Evolutionary conservation across 2,888 invertebrate species (phyloP).

Genomic region (Ochropacha duplaris): DNA sequence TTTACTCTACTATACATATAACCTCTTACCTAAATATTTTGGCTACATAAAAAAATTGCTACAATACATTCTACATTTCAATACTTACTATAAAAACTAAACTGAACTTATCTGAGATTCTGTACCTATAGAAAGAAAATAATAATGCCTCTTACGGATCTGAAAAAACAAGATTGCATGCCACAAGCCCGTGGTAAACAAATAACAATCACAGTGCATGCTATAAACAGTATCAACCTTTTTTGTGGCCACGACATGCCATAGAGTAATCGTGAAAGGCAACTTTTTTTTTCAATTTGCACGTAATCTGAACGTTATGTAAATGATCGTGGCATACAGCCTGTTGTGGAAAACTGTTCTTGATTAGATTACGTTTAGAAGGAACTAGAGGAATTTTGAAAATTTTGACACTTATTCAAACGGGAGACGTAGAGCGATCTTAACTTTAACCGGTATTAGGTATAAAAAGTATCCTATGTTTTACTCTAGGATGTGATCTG

Average conservation of each 20-base stretch:
- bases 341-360: constrained; percentile 4
- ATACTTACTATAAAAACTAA: neutral
- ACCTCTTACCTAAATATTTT: too few relatives aligned
- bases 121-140: neutral
- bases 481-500: too few relatives aligned
- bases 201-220: constrained; percentile 28
- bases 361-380: too few relatives aligned
- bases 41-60: too few relatives aligned
- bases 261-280: neutral
- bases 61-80: too few relatives aligned
- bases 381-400: too few relatives aligned
- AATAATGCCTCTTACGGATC: neutral
- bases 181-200: constrained; percentile 17
- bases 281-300: constrained; percentile 10
- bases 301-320: constrained; percentile 8
- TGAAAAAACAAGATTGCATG: constrained; percentile 30
- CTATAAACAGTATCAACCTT: constrained; percentile 10
- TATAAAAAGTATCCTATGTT: too few relatives aligned
- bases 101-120: neutral
- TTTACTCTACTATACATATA: too few relatives aligned
- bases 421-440: too few relatives aligned
- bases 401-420: too few relatives aligned
- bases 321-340: constrained; percentile 1
- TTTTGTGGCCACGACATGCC: neutral
- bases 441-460: too few relatives aligned